Evolutionary conservation across 1,140 invertebrate species (phyloP).

Genomic region (Steinernema feltiae): DNA sequence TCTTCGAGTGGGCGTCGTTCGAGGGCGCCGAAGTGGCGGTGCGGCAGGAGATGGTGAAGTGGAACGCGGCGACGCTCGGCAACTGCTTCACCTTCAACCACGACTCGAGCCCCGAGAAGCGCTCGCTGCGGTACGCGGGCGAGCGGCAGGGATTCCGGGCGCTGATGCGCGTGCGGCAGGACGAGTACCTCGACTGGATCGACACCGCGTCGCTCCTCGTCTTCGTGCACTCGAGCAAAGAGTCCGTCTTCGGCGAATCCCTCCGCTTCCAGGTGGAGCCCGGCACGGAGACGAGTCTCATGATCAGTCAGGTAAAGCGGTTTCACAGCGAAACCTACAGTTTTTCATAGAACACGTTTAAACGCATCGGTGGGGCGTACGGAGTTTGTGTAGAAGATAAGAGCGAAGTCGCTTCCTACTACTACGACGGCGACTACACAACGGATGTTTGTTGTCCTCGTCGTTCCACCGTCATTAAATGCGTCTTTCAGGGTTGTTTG

Average conservation of each 20-base stretch:
- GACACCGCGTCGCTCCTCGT: neutral
- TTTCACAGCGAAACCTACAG: neutral
- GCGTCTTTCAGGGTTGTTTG: slow-evolving; percentile 30
- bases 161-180: neutral
- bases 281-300: neutral
- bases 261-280: neutral
- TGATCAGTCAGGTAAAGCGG: neutral
- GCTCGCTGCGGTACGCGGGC: neutral
- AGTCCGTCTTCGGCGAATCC: neutral
- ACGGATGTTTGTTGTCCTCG: slow-evolving; percentile 20
- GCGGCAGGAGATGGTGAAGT: slow-evolving; percentile 20
- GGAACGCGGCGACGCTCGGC: slow-evolving; percentile 37
- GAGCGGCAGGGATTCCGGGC: slow-evolving; percentile 20
- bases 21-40: slow-evolving; percentile 29
- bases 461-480: neutral
- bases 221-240: neutral
- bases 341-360: slow-evolving; percentile 23
- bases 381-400: slow-evolving; percentile 30
- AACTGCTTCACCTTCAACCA: slow-evolving; percentile 42
- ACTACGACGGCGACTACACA: slow-evolving; percentile 33
- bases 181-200: neutral
- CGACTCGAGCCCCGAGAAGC: neutral
- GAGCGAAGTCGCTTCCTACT: slow-evolving; percentile 28
- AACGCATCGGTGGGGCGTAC: slow-evolving; percentile 30
- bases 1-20: slow-evolving; percentile 29